These are phyloP conservation scores for Oophaga pumilio DNA, from an alignment of 2,113 vertebrate genomes.

Conservation along the genomic window DNA sequence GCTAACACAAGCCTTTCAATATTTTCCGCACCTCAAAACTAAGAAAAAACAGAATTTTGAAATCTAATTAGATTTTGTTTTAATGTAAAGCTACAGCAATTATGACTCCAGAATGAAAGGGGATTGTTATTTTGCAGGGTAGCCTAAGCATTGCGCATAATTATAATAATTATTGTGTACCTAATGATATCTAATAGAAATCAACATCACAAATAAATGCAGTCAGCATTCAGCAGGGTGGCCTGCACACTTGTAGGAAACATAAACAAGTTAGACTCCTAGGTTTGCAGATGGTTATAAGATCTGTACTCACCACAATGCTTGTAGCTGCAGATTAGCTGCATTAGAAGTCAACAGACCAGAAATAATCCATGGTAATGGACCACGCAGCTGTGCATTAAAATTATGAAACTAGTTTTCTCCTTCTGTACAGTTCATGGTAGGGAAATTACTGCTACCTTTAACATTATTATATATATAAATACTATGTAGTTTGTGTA, in stretches of 20 bases:
- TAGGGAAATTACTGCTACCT: background rate
- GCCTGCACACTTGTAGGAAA: conserved; percentile 67
- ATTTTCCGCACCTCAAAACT: conserved; percentile 2
- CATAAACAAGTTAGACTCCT: conserved; percentile 66
- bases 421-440: background rate
- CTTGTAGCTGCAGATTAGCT: conserved; percentile 66
- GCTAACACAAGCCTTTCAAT: background rate
- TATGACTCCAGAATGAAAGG: conserved; percentile 78
- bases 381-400: conserved; percentile 57
- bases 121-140: conserved; percentile 78
- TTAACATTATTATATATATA: background rate
- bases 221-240: conserved; percentile 70
- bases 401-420: conserved; percentile 58
- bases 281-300: conserved; percentile 64
- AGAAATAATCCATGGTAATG: conserved; percentile 66
- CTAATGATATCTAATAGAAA: conserved; percentile 79
- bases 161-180: conserved; percentile 83
- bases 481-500: too few species aligned
- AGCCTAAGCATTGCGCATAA: conserved; percentile 76
- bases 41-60: conserved; percentile 62
- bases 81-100: conserved; percentile 76
- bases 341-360: conserved; percentile 64
- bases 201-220: conserved; percentile 68
- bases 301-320: conserved; percentile 62
- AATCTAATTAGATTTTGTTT: conserved; percentile 79